Percentiles rank a stretch among this genome's conserved stretches.
Evolutionary conservation across 1,140 invertebrate genomes (phyloP).

Genomic region (Monochamus saltuarius): DNA sequence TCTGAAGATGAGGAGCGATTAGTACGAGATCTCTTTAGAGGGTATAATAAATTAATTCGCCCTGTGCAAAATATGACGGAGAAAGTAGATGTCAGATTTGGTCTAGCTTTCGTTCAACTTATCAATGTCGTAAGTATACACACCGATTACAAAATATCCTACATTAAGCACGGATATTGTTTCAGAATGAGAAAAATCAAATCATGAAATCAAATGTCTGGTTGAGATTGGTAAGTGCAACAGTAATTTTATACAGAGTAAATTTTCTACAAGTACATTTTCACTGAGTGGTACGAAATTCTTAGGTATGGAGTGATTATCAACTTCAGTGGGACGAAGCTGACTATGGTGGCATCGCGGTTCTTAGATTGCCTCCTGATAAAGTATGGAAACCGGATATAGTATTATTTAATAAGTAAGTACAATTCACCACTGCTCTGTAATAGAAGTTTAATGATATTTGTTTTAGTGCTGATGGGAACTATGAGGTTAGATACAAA

Average conservation of each 20-base stretch:
- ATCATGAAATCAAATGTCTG: slow-evolving; percentile 99
- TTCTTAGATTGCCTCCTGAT: slow-evolving; percentile 92
- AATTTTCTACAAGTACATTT: slow-evolving; percentile 2
- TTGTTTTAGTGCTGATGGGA: slow-evolving; percentile 84
- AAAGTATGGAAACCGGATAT: slow-evolving; percentile 99
- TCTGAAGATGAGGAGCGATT: slow-evolving; percentile 88
- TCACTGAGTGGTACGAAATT: slow-evolving; percentile 13
- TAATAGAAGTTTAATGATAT: slow-evolving; percentile 23
- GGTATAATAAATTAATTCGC: slow-evolving; percentile 98
- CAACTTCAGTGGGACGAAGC: slow-evolving; percentile 97
- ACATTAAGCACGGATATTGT: slow-evolving; percentile 12
- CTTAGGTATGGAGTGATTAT: slow-evolving; percentile 94
- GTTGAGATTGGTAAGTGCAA: slow-evolving; percentile 78
- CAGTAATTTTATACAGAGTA: background rate
- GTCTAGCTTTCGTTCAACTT: slow-evolving; percentile 95
- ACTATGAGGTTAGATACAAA: slow-evolving; percentile 95
- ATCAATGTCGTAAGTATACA: slow-evolving; percentile 92
- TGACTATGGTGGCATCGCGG: slow-evolving; percentile 95
- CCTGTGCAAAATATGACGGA: slow-evolving; percentile 97
- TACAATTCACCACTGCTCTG: slow-evolving; percentile 32
- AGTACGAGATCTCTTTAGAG: slow-evolving; percentile 94
- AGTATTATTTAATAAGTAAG: slow-evolving; percentile 99
- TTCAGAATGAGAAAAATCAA: slow-evolving; percentile 98
- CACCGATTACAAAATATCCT: background rate
- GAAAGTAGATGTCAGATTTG: slow-evolving; percentile 94